phyloP scores from a whole-genome alignment of 2,797 vertebrate species.

The Distichodus sexfasciatus region DNA sequence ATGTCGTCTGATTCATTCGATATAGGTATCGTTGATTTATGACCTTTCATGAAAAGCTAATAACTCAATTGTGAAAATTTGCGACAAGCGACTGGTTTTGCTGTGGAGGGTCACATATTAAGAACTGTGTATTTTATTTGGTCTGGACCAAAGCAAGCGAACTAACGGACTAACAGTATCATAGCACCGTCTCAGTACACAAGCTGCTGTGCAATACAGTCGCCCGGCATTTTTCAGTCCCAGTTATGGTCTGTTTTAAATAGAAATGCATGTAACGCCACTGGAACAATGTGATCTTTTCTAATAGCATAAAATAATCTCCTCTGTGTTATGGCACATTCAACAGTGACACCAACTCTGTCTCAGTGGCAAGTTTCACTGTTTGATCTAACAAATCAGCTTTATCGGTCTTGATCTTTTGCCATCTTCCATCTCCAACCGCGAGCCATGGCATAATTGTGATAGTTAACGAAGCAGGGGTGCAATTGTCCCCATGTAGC shows the following conservation, averaged over 20 bases:
- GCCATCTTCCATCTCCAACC: constrained; percentile 3
- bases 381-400: constrained; percentile 1
- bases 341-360: not conserved
- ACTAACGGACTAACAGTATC: too few relatives aligned
- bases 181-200: too few relatives aligned
- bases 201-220: too few relatives aligned
- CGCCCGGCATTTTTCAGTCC: not conserved
- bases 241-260: not conserved
- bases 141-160: too few relatives aligned
- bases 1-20: too few relatives aligned
- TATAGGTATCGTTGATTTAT: too few relatives aligned
- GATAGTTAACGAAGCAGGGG: constrained; percentile 6
- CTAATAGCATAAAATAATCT: not conserved
- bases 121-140: too few relatives aligned
- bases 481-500: not conserved
- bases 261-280: not conserved
- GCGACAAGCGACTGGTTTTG: too few relatives aligned
- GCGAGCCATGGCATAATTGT: not conserved
- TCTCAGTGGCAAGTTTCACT: not conserved
- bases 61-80: too few relatives aligned
- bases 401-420: not conserved
- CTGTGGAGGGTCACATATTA: too few relatives aligned
- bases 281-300: not conserved
- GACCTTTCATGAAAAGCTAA: too few relatives aligned
- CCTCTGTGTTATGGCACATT: not conserved